These are phyloP conservation scores for Chydorus sphaericus DNA, from an alignment of 2,888 invertebrate genomes.

Conservation along the genomic window DNA sequence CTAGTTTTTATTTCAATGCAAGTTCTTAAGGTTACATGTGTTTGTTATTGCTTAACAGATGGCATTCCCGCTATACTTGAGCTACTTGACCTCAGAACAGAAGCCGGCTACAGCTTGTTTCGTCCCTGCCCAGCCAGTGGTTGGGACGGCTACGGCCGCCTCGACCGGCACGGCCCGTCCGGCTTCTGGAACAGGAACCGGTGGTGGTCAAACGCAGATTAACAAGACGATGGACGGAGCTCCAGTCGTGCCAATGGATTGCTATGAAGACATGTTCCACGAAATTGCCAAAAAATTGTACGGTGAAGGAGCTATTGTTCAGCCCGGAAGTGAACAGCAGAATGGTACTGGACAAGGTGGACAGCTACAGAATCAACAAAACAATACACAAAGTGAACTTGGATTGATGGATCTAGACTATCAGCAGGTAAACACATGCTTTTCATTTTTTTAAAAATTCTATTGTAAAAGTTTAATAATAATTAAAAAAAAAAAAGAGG, in stretches of 20 bases:
- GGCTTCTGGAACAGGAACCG: background rate
- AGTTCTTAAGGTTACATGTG: background rate
- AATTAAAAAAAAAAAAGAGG: too few relatives aligned
- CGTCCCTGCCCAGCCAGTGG: background rate
- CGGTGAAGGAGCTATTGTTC: slow-evolving; percentile 47
- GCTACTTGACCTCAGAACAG: slow-evolving; percentile 15
- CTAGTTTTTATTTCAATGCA: background rate
- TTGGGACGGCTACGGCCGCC: background rate
- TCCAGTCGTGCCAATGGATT: slow-evolving; percentile 17
- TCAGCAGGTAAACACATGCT: slow-evolving; percentile 2
- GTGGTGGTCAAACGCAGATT: background rate
- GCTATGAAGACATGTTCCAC: slow-evolving; percentile 72
- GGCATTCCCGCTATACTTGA: slow-evolving; percentile 15
- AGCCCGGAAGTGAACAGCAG: slow-evolving; percentile 14
- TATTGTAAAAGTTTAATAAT: background rate
- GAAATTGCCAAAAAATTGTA: slow-evolving; percentile 83
- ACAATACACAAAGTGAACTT: slow-evolving; percentile 10
- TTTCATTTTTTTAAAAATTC: background rate
- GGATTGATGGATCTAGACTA: slow-evolving; percentile 14
- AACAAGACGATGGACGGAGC: slow-evolving; percentile 13
- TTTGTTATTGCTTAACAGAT: slow-evolving; percentile 7
- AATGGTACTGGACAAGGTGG: slow-evolving; percentile 4
- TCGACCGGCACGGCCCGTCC: too few relatives aligned
- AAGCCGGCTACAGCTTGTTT: slow-evolving; percentile 12
- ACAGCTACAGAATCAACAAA: background rate